phyloP scores from a whole-genome alignment of 1,140 invertebrate genomes.

The Chymomyza costata region DNA sequence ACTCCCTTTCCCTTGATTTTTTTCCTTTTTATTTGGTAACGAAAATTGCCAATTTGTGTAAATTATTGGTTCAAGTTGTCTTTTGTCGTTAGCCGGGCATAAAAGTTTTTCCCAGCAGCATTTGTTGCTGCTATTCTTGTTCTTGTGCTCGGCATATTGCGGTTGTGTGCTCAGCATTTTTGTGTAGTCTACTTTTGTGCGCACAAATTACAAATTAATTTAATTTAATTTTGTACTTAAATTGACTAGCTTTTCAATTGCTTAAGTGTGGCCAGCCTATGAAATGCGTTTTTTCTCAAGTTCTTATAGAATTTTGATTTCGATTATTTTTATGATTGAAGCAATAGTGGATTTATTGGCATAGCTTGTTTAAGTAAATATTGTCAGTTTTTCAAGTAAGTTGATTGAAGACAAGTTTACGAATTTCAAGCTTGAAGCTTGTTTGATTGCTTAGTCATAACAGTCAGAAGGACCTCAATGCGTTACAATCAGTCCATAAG shows the following conservation, averaged over 20 bases:
- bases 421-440: no score
- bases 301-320: no score
- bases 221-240: constrained; percentile 50
- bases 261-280: no score
- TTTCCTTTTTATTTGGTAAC: constrained; percentile 17
- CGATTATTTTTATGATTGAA: no score
- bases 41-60: constrained; percentile 69
- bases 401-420: no score
- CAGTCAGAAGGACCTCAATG: no score
- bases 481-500: no score
- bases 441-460: no score
- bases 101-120: background rate
- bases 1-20: constrained; percentile 1
- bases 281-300: no score
- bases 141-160: background rate
- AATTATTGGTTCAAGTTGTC: constrained; percentile 68
- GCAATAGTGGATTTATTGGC: no score
- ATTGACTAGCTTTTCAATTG: constrained; percentile 18
- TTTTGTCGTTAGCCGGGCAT: constrained; percentile 1
- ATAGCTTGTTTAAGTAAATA: no score
- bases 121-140: background rate
- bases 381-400: no score
- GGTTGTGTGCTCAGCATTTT: constrained; percentile 13
- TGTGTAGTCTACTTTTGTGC: constrained; percentile 4
- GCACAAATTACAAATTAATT: constrained; percentile 50